Evolutionary conservation across 1,140 invertebrate genomes (phyloP).

Genomic region (Brachionus paranguensis): DNA sequence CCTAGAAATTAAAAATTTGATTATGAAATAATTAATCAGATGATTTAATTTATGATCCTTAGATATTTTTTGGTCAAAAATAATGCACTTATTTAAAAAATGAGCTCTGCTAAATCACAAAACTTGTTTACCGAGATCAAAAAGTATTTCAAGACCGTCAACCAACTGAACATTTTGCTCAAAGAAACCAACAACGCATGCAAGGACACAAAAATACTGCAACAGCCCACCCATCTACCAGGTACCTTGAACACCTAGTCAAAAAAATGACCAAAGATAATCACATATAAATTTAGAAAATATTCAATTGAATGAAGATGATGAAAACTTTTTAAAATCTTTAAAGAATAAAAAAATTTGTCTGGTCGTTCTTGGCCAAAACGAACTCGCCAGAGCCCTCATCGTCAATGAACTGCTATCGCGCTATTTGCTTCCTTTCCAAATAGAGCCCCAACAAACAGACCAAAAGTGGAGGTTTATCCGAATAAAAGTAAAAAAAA

Average conservation of each 20-base stretch:
- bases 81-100: not conserved
- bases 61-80: not conserved
- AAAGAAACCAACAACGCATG: conserved; percentile 1
- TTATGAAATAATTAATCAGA: not conserved
- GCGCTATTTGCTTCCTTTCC: conserved; percentile 61
- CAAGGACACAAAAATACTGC: not conserved
- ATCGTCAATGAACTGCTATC: conserved; percentile 69
- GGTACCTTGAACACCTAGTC: not conserved
- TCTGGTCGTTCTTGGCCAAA: conserved; percentile 65
- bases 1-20: not conserved
- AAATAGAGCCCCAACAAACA: conserved; percentile 47
- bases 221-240: not conserved
- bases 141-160: not conserved
- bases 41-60: conserved; percentile 14
- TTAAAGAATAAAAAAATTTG: conserved; percentile 1
- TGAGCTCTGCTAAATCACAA: conserved; percentile 15
- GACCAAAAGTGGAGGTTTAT: conserved; percentile 64
- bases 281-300: not conserved
- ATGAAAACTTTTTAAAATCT: not conserved
- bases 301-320: not conserved
- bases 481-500: conserved; percentile 58
- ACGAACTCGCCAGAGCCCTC: conserved; percentile 64
- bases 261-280: not conserved
- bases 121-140: not conserved
- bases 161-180: conserved; percentile 8